Conservation (phyloP, 30 jellyfish, hydroid and myxozoan genomes). For the Hydractinia echinata region DNA sequence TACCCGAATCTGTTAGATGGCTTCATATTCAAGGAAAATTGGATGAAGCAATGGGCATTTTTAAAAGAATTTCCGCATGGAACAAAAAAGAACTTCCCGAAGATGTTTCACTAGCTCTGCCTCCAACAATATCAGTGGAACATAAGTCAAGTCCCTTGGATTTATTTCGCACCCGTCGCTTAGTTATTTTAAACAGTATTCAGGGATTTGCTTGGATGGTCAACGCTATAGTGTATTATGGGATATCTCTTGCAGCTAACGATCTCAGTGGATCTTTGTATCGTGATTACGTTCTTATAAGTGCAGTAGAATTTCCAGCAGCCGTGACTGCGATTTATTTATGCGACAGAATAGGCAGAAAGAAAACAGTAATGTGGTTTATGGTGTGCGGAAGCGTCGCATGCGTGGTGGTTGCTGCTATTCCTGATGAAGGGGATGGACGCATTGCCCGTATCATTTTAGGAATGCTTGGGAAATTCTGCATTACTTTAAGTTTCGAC, state of each 20-base stretch:
- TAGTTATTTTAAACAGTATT: conserved; percentile 34
- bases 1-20: conserved; percentile 92
- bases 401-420: conserved; percentile 47
- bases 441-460: conserved; percentile 28
- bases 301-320: conserved; percentile 73
- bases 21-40: conserved; percentile 45
- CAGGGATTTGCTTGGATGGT: conserved; percentile 77
- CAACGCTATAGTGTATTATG: conserved; percentile 57
- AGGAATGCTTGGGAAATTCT: conserved; percentile 77
- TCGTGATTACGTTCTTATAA: conserved; percentile 54
- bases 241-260: conserved; percentile 78
- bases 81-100: conserved; percentile 55
- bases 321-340: conserved; percentile 43
- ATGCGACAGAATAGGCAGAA: conserved; percentile 70
- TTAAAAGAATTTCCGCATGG: conserved; percentile 45
- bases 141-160: conserved; percentile 41
- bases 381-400: conserved; percentile 40
- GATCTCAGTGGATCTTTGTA: conserved; percentile 69
- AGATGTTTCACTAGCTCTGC: conserved; percentile 39
- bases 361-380: conserved; percentile 51
- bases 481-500: conserved; percentile 42
- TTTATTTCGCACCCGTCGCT: conserved; percentile 42
- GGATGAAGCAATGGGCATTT: conserved; percentile 45
- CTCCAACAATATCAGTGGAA: conserved; percentile 5
- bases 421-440: conserved; percentile 28